These are phyloP conservation scores for Meta bourneti DNA, from an alignment of 2,888 invertebrate species.

Conservation along the genomic window DNA sequence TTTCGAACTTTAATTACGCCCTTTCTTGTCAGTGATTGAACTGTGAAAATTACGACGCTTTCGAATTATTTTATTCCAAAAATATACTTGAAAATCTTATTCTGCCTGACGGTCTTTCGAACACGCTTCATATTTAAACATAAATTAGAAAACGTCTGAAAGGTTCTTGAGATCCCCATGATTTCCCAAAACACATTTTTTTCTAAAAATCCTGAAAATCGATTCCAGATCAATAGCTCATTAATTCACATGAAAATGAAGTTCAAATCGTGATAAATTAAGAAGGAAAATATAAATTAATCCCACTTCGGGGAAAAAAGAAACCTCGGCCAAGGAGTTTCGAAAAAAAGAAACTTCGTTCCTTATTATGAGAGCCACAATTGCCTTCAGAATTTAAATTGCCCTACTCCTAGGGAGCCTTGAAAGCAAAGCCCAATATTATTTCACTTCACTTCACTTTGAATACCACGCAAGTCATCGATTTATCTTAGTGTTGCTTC, in stretches of 20 bases:
- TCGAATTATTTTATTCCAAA: no score
- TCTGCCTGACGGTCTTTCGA: no score
- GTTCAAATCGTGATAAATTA: background rate
- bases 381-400: background rate
- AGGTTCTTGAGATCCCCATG: no score
- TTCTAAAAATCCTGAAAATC: background rate
- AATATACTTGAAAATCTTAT: no score
- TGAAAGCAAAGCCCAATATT: background rate
- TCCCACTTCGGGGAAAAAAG: background rate
- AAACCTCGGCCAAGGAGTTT: background rate
- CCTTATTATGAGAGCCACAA: background rate
- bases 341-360: background rate
- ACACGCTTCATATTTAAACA: no score
- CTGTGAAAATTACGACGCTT: no score
- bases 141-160: no score
- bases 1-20: no score
- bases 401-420: background rate
- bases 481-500: slow-evolving; percentile 3
- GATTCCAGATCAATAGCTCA: background rate
- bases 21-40: no score
- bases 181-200: no score
- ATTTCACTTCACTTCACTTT: slow-evolving; percentile 28
- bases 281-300: background rate
- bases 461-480: slow-evolving; percentile 15
- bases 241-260: background rate